Evolutionary conservation across 2,888 invertebrate species (phyloP).

Genomic region (Erynnis tages): DNA sequence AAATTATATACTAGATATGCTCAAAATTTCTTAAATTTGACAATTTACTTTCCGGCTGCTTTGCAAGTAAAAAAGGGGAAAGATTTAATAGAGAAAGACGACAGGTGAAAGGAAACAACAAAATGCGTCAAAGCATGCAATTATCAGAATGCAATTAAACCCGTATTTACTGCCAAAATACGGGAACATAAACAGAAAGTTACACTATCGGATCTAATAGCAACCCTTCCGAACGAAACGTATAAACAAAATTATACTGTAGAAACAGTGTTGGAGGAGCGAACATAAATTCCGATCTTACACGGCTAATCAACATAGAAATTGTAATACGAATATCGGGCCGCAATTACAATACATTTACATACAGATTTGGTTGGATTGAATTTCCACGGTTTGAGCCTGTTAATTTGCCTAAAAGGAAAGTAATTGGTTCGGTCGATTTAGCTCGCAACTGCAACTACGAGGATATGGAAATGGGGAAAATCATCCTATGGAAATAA

Average conservation of each 20-base stretch:
- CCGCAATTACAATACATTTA: slow-evolving; percentile 75
- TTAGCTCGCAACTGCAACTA: slow-evolving; percentile 34
- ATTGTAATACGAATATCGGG: slow-evolving; percentile 72
- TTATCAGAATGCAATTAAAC: slow-evolving; percentile 17
- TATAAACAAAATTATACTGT: slow-evolving; percentile 65
- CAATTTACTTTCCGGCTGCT: no score
- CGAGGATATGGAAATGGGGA: not conserved
- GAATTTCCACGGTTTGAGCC: slow-evolving; percentile 66
- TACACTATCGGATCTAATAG: slow-evolving; percentile 29
- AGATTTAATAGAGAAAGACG: no score
- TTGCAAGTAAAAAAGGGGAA: no score
- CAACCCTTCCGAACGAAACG: slow-evolving; percentile 37
- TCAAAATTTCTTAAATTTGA: no score
- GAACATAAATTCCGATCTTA: slow-evolving; percentile 57
- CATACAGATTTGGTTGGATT: slow-evolving; percentile 75
- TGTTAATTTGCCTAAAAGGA: slow-evolving; percentile 78
- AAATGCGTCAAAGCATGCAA: slow-evolving; percentile 1
- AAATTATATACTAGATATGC: no score
- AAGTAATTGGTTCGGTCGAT: slow-evolving; percentile 66
- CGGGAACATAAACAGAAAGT: slow-evolving; percentile 23
- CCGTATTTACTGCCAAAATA: slow-evolving; percentile 22
- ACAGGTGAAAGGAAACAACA: no score
- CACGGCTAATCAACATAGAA: slow-evolving; percentile 67
- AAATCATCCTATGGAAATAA: not conserved
- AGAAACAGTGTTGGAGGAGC: slow-evolving; percentile 50